These are phyloP conservation scores for Drosophila tsacasi DNA, from an alignment of 1,140 invertebrate species.

Conservation along the genomic window DNA sequence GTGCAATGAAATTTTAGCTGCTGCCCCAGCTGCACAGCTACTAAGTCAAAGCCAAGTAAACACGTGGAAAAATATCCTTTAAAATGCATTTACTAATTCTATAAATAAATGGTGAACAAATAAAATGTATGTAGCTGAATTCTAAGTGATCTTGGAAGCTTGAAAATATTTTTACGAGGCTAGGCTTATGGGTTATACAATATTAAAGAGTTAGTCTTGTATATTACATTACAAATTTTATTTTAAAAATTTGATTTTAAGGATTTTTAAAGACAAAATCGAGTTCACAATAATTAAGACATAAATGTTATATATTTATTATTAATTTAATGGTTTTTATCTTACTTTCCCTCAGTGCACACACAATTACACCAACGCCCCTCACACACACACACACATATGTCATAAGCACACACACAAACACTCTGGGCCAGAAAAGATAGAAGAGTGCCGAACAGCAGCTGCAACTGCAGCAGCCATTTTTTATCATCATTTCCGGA, in stretches of 20 bases:
- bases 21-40: slow-evolving; percentile 57
- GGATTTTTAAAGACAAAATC: not conserved
- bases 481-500: slow-evolving; percentile 83
- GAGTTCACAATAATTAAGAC: not conserved
- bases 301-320: too few relatives aligned
- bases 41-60: slow-evolving; percentile 67
- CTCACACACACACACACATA: slow-evolving; percentile 28
- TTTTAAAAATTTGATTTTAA: not conserved
- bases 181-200: too few relatives aligned
- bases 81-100: too few relatives aligned
- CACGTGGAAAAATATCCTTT: not conserved
- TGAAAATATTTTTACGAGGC: too few relatives aligned
- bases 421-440: slow-evolving; percentile 8
- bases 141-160: too few relatives aligned
- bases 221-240: too few relatives aligned
- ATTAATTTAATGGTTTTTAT: not conserved
- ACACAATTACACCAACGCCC: slow-evolving; percentile 30
- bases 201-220: too few relatives aligned
- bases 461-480: slow-evolving; percentile 67
- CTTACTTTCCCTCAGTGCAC: slow-evolving; percentile 9
- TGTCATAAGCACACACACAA: slow-evolving; percentile 40
- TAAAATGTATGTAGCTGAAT: too few relatives aligned
- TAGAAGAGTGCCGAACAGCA: slow-evolving; percentile 48
- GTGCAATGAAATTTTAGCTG: slow-evolving; percentile 81
- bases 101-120: too few relatives aligned